Conservation (phyloP, 2,888 invertebrate species). For the Malacosoma neustria region DNA sequence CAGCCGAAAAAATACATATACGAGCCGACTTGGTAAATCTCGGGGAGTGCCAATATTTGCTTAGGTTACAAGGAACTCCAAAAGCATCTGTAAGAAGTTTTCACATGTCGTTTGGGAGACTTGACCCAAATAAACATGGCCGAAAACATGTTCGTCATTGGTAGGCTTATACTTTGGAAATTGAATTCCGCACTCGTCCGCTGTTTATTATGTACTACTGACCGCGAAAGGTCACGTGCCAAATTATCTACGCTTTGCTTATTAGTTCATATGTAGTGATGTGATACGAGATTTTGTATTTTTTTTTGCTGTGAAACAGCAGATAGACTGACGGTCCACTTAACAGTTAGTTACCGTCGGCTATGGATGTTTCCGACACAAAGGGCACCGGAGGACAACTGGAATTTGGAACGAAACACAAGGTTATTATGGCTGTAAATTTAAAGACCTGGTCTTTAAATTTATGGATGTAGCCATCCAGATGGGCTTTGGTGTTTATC, state of each 20-base stretch:
- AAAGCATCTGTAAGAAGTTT: constrained; percentile 48
- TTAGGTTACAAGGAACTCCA: constrained; percentile 22
- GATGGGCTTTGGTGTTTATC: too few species aligned
- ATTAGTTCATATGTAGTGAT: constrained; percentile 9
- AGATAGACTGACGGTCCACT: too few species aligned
- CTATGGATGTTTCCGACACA: too few species aligned
- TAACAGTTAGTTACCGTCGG: too few species aligned
- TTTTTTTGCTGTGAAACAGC: too few species aligned
- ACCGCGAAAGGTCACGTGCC: constrained; percentile 22
- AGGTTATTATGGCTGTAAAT: too few species aligned
- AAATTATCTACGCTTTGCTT: constrained; percentile 23
- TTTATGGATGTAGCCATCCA: too few species aligned
- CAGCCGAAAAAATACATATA: neutral
- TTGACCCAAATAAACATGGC: constrained; percentile 56
- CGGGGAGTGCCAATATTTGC: constrained; percentile 23
- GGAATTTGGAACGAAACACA: too few species aligned
- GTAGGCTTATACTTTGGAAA: constrained; percentile 41
- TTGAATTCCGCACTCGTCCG: constrained; percentile 38
- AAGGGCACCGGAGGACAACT: too few species aligned
- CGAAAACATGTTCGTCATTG: constrained; percentile 37
- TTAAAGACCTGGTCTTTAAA: too few species aligned
- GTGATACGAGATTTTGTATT: neutral
- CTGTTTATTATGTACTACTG: constrained; percentile 30
- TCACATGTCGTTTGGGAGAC: constrained; percentile 34
- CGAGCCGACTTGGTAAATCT: constrained; percentile 7